Evolutionary conservation across 2,888 invertebrate species (phyloP).

Genomic region (Xestia sexstrigata): DNA sequence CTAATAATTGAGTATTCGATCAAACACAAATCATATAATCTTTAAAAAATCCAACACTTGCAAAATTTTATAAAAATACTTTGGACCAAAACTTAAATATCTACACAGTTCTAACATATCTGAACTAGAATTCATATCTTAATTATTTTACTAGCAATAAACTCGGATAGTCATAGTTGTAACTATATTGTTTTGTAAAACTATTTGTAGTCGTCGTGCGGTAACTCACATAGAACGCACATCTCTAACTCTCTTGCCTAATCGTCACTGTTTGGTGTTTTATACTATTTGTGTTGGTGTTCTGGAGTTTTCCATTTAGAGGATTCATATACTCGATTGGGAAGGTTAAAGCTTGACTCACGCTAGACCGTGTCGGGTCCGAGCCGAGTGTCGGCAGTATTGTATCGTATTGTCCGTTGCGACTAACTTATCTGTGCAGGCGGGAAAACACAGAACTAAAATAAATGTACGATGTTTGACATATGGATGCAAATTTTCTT

Average conservation of each 20-base stretch:
- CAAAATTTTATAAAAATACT: constrained; percentile 69
- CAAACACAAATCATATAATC: constrained; percentile 26
- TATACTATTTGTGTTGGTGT: constrained; percentile 69
- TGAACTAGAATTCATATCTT: constrained; percentile 85
- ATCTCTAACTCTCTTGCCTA: constrained; percentile 77
- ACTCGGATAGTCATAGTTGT: constrained; percentile 72
- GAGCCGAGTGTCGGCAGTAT: too few species aligned
- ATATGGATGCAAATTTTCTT: too few species aligned
- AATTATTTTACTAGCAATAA: constrained; percentile 84
- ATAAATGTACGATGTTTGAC: too few species aligned
- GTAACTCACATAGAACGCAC: constrained; percentile 70
- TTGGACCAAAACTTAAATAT: constrained; percentile 85
- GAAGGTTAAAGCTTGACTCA: too few species aligned
- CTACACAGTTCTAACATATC: constrained; percentile 85
- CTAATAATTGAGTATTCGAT: constrained; percentile 3
- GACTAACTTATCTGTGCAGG: too few species aligned
- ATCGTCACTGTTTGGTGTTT: constrained; percentile 72
- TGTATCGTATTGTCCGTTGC: too few species aligned
- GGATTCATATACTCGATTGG: constrained; percentile 23
- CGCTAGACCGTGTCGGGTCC: too few species aligned
- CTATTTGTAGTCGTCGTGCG: constrained; percentile 65
- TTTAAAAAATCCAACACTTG: constrained; percentile 33
- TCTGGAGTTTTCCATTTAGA: constrained; percentile 70
- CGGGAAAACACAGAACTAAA: too few species aligned
- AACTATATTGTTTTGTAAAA: constrained; percentile 69